Base-by-base conservation (phyloP, 2,797 vertebrate species). In the Myotis findleyi region DNA sequence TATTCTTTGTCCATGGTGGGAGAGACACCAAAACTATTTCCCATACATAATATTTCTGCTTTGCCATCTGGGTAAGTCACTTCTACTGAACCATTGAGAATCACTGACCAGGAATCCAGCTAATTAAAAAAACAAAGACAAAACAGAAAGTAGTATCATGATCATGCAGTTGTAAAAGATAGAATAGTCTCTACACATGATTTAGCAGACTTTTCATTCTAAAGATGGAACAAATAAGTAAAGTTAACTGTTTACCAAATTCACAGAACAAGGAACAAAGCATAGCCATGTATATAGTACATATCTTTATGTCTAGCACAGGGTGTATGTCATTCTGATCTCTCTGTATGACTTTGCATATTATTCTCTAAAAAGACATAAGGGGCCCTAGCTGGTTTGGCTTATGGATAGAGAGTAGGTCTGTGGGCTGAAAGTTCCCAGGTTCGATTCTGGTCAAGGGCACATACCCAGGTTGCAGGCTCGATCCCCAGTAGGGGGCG, bases 31-130 rank as follows among this genome's bases (percentile, higher is more conserved):
- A 99, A 99, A 96, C 99, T 99, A 98, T 99, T 99, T 51, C 99
- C 99, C 99, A 99, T 99, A 88, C 99, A 99, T 62, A 99, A 97
- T 98, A 99, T 99, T 98, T 99, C 99, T 55, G 99, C 99, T 97
- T 99, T 99, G 97, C 99, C 98, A 72, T 99, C 99, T 2, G 99
- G 99, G 87, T 99, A 99, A 1, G 99, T 99, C 98, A 99, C 99
- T 97, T 99, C 99, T 98, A 99, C 99, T 2, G 99, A 99, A 59
- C 99, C 99, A 83, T 99, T 99, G 97, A 99, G 98, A 98, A 99
- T 99, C 97, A 99, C 99, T 10, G 99, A 99, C 99, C 99, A 99
- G 27, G 99, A 99, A 98, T 99, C 99, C 98, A 99, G 98, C 99
- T 99, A 97, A 51, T 98, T 84, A 87, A 86, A 93, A n/a, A 51